Conservation (phyloP, 2,888 invertebrate genomes). For the Chalcosyrphus nemorum region DNA sequence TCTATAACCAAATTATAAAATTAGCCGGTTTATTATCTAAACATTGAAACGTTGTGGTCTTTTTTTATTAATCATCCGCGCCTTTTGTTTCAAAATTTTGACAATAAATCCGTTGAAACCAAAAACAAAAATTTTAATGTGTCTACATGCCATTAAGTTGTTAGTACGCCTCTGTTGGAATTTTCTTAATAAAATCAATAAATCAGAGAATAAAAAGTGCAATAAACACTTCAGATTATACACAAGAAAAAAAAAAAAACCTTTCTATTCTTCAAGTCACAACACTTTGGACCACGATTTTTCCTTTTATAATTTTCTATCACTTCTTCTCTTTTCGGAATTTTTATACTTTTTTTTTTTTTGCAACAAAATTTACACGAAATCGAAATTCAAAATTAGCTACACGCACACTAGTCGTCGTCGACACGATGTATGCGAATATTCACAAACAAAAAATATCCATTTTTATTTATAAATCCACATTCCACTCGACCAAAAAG, state of each 20-base stretch:
- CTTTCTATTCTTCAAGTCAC: background rate
- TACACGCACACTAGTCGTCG: background rate
- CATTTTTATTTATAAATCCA: conserved; percentile 68
- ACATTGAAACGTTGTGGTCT: background rate
- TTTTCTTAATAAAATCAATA: background rate
- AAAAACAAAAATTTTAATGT: background rate
- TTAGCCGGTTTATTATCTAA: no score
- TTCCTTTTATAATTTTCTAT: conserved; percentile 20
- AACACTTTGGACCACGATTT: background rate
- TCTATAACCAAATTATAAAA: no score
- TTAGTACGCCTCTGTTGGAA: background rate
- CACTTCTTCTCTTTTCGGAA: conserved; percentile 24
- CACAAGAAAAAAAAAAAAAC: background rate
- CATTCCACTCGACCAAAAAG: conserved; percentile 46
- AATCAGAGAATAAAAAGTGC: background rate
- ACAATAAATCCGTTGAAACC: background rate
- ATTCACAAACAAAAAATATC: conserved; percentile 17
- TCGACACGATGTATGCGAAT: conserved; percentile 15
- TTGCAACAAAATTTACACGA: background rate
- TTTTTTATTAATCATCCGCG: background rate
- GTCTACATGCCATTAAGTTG: background rate
- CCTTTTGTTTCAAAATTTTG: background rate
- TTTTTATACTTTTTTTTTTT: background rate
- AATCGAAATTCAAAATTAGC: conserved; percentile 35
- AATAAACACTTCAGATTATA: background rate